Percentiles rank a stretch among this genome's conserved stretches.
Evolutionary conservation across 2,888 invertebrate genomes (phyloP).

Genomic region (Meloe dianella): DNA sequence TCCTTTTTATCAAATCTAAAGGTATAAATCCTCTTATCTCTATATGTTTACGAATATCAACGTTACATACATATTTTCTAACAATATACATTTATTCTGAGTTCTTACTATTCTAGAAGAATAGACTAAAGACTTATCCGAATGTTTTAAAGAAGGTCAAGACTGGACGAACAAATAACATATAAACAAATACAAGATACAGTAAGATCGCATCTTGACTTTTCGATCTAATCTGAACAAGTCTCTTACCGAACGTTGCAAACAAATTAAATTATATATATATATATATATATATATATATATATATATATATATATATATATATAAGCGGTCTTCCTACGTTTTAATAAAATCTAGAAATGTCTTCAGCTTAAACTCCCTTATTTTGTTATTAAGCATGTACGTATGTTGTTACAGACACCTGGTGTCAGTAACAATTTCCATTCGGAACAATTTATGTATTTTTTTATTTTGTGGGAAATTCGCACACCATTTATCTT

Average conservation of each 20-base stretch:
- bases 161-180: not conserved
- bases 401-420: no score
- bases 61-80: not conserved
- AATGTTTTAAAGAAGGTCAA: not conserved
- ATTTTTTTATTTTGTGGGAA: not conserved
- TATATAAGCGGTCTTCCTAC: constrained; percentile 28
- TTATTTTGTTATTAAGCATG: constrained; percentile 23
- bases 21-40: constrained; percentile 29
- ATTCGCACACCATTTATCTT: constrained; percentile 2
- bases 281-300: constrained; percentile 33
- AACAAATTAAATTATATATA: constrained; percentile 28
- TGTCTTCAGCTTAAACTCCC: not conserved
- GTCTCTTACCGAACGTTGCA: not conserved
- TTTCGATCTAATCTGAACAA: constrained; percentile 13
- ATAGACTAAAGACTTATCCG: not conserved
- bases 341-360: not conserved
- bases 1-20: constrained; percentile 27
- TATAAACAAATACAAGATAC: not conserved
- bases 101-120: not conserved
- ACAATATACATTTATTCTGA: not conserved
- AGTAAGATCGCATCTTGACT: not conserved
- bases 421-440: no score
- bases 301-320: constrained; percentile 32
- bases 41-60: not conserved
- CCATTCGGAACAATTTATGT: not conserved